Percentiles rank a stretch among this genome's conserved stretches.
Conservation (phyloP, 2,888 invertebrate species). For the Plutella xylostella region DNA sequence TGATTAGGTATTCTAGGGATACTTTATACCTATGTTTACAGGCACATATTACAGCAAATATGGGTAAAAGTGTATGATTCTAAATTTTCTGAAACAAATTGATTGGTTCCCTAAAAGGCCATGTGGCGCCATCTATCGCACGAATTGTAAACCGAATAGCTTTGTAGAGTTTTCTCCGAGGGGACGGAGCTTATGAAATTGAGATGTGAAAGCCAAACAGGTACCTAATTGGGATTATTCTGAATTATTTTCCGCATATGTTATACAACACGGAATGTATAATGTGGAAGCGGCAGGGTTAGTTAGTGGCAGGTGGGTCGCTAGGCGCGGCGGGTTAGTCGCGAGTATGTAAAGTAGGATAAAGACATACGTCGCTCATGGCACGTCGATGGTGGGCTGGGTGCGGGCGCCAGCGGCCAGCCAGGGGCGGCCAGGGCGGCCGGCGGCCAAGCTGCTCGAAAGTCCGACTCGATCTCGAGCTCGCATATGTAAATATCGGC, state of each 20-base stretch:
- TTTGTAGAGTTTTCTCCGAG: constrained; percentile 4
- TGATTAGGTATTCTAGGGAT: too few relatives aligned
- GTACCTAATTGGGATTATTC: too few relatives aligned
- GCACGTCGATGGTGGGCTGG: constrained; percentile 44
- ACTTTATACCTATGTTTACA: too few relatives aligned
- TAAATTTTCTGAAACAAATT: too few relatives aligned
- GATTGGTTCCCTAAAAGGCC: too few relatives aligned
- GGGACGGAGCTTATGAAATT: constrained; percentile 1
- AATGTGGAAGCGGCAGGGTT: not conserved
- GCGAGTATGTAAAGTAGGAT: not conserved
- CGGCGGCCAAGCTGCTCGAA: constrained; percentile 64
- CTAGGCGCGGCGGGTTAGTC: not conserved
- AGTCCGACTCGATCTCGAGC: constrained; percentile 65
- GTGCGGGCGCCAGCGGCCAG: constrained; percentile 27
- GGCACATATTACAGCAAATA: too few relatives aligned
- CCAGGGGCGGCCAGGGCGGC: constrained; percentile 43
- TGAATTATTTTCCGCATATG: not conserved
- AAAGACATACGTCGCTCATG: constrained; percentile 59
- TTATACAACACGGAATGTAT: not conserved
- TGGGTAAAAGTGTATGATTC: too few relatives aligned
- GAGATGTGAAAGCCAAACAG: constrained; percentile 7
- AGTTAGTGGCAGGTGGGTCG: not conserved
- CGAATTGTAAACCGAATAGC: not conserved
- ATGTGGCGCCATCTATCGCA: constrained; percentile 3
- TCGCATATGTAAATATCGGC: constrained; percentile 70